Base-by-base conservation (phyloP, 30 jellyfish, hydroid and myxozoan genomes). In the Mastigias papua region DNA sequence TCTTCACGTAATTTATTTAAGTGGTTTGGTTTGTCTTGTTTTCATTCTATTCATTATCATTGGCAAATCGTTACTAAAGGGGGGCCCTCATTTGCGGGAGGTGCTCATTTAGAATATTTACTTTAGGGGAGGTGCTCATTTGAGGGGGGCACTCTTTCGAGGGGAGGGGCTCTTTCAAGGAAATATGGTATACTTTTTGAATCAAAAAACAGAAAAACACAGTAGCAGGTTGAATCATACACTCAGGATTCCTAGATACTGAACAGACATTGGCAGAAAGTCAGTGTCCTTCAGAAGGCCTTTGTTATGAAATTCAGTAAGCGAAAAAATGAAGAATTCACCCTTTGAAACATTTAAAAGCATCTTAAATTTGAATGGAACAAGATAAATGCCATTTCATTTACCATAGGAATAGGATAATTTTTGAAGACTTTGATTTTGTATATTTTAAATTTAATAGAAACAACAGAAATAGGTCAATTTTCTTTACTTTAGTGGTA, bases 361-460 rank as follows among this genome's bases (percentile, higher is more conserved):
- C 89, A 80, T 60, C 81, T 62, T 80, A 35, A 63, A 61, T 64
- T 60, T 60, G 81, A 80, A 80, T 73, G 90, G 32, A 63, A 80
- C 81, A 80, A 61, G 90, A 80, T 32, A 80, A 80, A 80, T 80
- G 81, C 81, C 48, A 80, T 73, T 35, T 31, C 81, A 62, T 80
- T 80, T 32, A 80, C 81, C 64, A 78, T 54, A 78, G 89, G 89
- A 33, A 61, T 54, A 78, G 79, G 66, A 78, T 67, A 78, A 78
- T 51, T 51, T 51, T 51, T 51, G 25, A 51, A 51, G 67, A 51
- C 67, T 51, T 64, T 46, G 86, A 74, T 78, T 78, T 78, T 51
- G 32, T 31, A 51, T 78, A 78, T 58, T 57, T 78, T 78, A 57
- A 54, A 28, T 78, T 78, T 61, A 54, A 78, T 51, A 21, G 67